Evolutionary conservation across 2,888 invertebrate genomes (phyloP), one percentile per base, ranked within the genome.

Genomic region (Hylaea fasciaria): DNA sequence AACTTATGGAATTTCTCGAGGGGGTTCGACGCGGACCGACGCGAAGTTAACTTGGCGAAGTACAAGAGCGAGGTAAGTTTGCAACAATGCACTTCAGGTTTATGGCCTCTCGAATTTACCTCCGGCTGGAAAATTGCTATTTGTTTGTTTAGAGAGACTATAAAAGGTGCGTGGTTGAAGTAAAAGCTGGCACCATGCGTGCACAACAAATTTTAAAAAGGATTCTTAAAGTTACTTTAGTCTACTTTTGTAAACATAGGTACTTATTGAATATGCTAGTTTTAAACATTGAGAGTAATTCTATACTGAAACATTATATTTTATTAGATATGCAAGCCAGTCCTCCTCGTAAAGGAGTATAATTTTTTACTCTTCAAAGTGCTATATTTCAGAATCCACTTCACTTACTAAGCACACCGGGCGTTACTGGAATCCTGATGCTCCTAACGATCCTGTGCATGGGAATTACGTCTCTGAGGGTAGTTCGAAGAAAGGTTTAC

Each of bases 1-100:
- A 94, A 94, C 81, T 85, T 93, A 69, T 88, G 91, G 86, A 93
- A 93, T 81, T 93, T 93, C 82, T 93, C 93, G 41, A 83, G 85
- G 66, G 81, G 87, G 66, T 93, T 89, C 83, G 89, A 93, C 72
- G 80, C 84, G 55, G 70, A 75, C 63, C 78, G 80, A 65, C 72
- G 67, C 28, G 92, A 91, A 70, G 87, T 93, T 72, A 93, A 93
- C 79, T 87, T 93, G 66, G 93, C 93, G 13, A 78, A 72, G 66
- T 90, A 87, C 75, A 89, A 78, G 73, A 82, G 89, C 73, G 86
- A 91, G 89, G 91, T 91, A 71, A 85, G 86, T 82, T 73, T 68
- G 51, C 51, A 69, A 68, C 60, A 69, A 63, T 65, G 44, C 65
- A 58, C 48, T 62, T 47, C 49, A 47, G 11, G 44, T 60, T 53